Conservation (phyloP, 2,888 invertebrate species). For the Amblyjoppa proteus region DNA sequence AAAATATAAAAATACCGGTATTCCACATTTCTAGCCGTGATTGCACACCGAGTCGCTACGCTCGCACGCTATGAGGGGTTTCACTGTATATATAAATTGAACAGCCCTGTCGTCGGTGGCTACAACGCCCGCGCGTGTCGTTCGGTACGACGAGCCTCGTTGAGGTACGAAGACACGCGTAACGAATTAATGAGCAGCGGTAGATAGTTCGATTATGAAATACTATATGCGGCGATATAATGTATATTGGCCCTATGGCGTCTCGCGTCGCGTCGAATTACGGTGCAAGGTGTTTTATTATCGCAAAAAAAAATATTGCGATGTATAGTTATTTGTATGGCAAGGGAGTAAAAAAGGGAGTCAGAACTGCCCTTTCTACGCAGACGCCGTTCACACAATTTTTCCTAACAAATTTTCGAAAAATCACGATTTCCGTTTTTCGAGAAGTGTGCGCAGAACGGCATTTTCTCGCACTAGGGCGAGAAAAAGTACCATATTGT, state of each 20-base stretch:
- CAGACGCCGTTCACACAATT: too few relatives aligned
- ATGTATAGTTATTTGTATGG: not conserved
- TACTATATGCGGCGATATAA: conserved; percentile 11
- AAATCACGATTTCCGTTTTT: too few relatives aligned
- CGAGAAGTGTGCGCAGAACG: too few relatives aligned
- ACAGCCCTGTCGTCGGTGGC: conserved; percentile 1
- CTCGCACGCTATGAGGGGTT: too few relatives aligned
- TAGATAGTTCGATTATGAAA: not conserved
- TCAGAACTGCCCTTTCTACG: too few relatives aligned
- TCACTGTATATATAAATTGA: not conserved
- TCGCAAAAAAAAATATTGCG: not conserved
- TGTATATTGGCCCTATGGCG: not conserved
- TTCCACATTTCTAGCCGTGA: too few relatives aligned
- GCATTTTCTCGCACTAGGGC: too few relatives aligned
- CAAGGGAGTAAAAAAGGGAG: too few relatives aligned
- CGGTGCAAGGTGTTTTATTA: not conserved
- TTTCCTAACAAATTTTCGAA: too few relatives aligned
- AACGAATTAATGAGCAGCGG: conserved; percentile 1
- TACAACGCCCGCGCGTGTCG: not conserved
- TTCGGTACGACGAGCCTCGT: not conserved
- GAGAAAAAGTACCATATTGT: too few relatives aligned
- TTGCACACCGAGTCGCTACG: too few relatives aligned
- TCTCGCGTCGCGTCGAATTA: conserved; percentile 2
- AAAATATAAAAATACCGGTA: too few relatives aligned
- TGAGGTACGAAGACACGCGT: not conserved